Conservation (phyloP, 2,113 vertebrate species). For the Nicator chloris region DNA sequence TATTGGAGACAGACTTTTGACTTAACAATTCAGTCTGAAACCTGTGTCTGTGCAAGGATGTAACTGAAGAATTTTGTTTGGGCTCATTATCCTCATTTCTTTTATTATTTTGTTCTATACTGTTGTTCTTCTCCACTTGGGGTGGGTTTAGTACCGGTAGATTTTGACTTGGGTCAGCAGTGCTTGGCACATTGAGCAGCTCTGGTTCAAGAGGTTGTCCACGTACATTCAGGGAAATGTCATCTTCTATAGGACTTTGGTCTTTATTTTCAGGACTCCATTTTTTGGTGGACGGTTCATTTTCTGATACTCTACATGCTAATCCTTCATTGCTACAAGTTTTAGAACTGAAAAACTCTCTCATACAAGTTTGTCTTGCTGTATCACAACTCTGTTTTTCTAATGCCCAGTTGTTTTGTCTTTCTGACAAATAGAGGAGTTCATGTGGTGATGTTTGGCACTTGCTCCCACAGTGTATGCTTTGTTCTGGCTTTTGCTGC, state of each 20-base stretch:
- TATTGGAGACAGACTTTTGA: not conserved
- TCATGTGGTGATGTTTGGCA: not conserved
- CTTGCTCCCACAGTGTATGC: not conserved
- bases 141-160: not conserved
- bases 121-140: not conserved
- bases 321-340: not conserved
- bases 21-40: not conserved
- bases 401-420: not conserved
- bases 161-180: not conserved
- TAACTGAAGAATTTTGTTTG: not conserved
- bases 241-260: not conserved
- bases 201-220: not conserved
- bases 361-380: not conserved
- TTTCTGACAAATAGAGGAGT: not conserved
- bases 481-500: not conserved
- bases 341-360: not conserved
- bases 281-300: not conserved
- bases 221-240: not conserved
- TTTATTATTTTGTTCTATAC: not conserved
- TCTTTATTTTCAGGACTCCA: not conserved
- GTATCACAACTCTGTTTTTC: not conserved
- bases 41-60: not conserved
- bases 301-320: not conserved
- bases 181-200: rapidly evolving
- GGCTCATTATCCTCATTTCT: not conserved